Conservation (phyloP, 2,888 invertebrate genomes). For the Caenorhabditis sp. region DNA sequence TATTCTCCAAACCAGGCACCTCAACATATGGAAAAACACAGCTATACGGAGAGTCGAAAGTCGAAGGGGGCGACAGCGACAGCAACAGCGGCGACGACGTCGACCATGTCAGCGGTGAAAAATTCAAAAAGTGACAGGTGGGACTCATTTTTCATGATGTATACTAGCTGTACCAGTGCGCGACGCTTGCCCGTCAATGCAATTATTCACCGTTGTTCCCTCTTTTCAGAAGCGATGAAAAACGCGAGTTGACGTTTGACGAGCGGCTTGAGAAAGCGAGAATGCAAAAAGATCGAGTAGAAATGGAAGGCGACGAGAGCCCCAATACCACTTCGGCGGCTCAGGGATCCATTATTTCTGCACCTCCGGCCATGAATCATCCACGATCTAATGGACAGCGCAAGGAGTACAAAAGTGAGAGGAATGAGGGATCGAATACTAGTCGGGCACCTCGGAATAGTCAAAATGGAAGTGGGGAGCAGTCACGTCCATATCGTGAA, state of each 20-base stretch:
- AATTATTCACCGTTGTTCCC: background rate
- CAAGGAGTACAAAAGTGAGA: background rate
- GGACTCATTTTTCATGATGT: background rate
- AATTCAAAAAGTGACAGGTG: constrained; percentile 43
- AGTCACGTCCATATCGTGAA: background rate
- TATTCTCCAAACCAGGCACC: constrained; percentile 11
- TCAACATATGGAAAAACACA: constrained; percentile 7
- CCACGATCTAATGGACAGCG: constrained; percentile 11
- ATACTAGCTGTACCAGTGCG: background rate
- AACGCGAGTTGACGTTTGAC: constrained; percentile 72
- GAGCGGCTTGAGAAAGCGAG: constrained; percentile 70
- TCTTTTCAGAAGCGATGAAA: constrained; percentile 46
- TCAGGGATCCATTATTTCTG: background rate
- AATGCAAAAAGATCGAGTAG: constrained; percentile 68
- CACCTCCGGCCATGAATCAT: background rate
- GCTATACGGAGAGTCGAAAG: background rate
- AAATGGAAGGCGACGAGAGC: constrained; percentile 42
- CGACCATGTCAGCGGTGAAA: constrained; percentile 28
- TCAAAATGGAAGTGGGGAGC: constrained; percentile 2
- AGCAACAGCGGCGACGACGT: too few species aligned
- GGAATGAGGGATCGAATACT: too few species aligned
- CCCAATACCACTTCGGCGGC: background rate
- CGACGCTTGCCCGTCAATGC: background rate
- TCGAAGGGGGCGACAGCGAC: too few species aligned
- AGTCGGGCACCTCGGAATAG: too few species aligned